Percentiles rank a stretch among this genome's conserved stretches.
These are phyloP conservation scores for Coleophora flavipennella DNA, from an alignment of 2,888 invertebrate species.

Conservation along the genomic window DNA sequence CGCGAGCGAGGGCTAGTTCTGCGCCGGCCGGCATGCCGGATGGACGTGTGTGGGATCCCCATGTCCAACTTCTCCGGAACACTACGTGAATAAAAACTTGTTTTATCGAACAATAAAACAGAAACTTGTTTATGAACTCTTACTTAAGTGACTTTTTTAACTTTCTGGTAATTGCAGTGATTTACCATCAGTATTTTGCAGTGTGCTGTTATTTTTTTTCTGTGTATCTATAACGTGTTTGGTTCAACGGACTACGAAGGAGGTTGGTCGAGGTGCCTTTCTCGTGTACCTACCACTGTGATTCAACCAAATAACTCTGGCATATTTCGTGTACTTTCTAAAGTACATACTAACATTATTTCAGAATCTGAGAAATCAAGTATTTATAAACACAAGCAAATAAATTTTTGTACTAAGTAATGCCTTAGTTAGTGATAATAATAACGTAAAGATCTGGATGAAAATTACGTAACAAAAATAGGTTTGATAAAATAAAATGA, in stretches of 20 bases:
- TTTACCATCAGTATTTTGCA: constrained; percentile 24
- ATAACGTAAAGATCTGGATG: no score
- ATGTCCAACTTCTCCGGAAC: constrained; percentile 57
- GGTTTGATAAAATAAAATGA: no score
- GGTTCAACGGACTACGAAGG: constrained; percentile 69
- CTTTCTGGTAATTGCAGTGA: constrained; percentile 40
- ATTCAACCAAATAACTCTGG: constrained; percentile 48
- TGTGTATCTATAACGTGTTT: constrained; percentile 71
- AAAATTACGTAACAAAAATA: no score
- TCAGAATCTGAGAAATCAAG: no score
- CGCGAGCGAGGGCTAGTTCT: constrained; percentile 42
- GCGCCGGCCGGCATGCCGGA: constrained; percentile 62
- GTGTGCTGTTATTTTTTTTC: constrained; percentile 63
- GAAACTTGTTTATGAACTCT: constrained; percentile 23
- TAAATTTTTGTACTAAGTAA: no score
- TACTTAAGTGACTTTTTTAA: constrained; percentile 24
- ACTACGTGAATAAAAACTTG: constrained; percentile 54
- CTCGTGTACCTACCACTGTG: constrained; percentile 51
- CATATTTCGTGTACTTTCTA: constrained; percentile 27
- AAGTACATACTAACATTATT: no score
- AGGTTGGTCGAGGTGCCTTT: constrained; percentile 61
- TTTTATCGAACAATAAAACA: constrained; percentile 30
- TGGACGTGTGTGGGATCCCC: constrained; percentile 41
- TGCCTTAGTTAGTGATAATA: no score
- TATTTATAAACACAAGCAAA: no score